phyloP scores from a whole-genome alignment of 2,888 invertebrate species.

The Seira ritae region DNA sequence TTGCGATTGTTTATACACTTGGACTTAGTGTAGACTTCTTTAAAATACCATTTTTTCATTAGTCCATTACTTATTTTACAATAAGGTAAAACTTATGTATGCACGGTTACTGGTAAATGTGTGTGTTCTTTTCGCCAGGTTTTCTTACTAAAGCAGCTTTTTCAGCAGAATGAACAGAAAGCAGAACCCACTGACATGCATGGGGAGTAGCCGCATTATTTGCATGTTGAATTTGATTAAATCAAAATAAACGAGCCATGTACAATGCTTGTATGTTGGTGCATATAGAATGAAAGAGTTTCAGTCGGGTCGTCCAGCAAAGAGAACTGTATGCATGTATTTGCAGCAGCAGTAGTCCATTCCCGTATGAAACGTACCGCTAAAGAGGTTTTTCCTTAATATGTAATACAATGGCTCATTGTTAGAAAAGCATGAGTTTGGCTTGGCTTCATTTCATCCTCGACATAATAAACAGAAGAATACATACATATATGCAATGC shows the following conservation, averaged over 20 bases:
- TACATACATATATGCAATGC: too few relatives aligned
- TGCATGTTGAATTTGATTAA: constrained; percentile 55
- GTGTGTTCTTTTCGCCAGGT: constrained; percentile 38
- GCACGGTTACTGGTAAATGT: constrained; percentile 3
- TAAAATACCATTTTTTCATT: background rate
- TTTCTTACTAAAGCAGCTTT: background rate
- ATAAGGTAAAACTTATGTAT: too few relatives aligned
- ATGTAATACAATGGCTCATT: too few relatives aligned
- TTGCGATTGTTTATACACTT: too few relatives aligned
- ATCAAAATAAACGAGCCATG: constrained; percentile 49
- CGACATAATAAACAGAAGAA: too few relatives aligned
- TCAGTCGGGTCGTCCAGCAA: constrained; percentile 10
- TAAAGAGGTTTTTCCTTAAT: too few relatives aligned
- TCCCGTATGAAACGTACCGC: background rate
- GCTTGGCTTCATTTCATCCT: too few relatives aligned
- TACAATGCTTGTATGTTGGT: background rate
- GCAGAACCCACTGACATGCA: constrained; percentile 48
- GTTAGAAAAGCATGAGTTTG: too few relatives aligned
- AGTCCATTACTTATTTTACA: background rate
- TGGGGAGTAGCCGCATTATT: constrained; percentile 30
- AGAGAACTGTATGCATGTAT: background rate
- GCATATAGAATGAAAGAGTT: background rate
- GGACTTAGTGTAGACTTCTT: too few relatives aligned
- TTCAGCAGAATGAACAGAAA: constrained; percentile 18
- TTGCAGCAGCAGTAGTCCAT: constrained; percentile 9